A percentile compares a stretch with the other conserved stretches of the same genome.
Conservation (phyloP, 2,797 vertebrate genomes). For the Megaceryle alcyon region DNA sequence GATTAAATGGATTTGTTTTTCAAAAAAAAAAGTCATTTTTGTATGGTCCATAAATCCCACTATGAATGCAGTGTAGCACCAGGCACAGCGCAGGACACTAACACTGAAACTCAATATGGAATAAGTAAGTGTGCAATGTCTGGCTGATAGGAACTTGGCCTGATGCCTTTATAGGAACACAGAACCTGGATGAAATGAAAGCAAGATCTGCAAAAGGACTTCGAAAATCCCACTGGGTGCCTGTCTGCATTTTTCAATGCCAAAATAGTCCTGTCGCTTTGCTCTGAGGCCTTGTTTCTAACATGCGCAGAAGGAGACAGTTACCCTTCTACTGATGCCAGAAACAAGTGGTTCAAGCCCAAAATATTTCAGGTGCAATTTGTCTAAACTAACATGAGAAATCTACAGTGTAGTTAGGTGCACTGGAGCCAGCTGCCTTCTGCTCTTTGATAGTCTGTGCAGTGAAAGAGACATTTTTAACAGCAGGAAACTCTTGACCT, state of each 20-base stretch:
- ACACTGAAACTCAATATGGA: background rate
- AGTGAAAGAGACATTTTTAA: background rate
- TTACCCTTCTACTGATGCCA: background rate
- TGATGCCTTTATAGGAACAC: background rate
- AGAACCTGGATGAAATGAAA: background rate
- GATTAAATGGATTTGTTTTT: background rate
- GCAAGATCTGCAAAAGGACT: conserved; percentile 2
- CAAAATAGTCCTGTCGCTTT: background rate
- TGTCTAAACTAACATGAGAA: background rate
- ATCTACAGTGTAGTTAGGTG: background rate
- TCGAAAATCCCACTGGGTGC: background rate
- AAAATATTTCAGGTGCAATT: background rate
- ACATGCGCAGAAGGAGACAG: background rate
- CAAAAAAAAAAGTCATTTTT: background rate
- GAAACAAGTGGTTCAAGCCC: background rate
- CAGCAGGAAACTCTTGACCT: background rate
- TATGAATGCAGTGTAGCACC: background rate
- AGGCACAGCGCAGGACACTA: background rate
- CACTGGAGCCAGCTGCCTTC: background rate
- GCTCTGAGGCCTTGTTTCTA: background rate
- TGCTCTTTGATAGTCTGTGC: background rate
- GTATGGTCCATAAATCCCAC: background rate
- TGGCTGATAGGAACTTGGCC: conserved; percentile 2
- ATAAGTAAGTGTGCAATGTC: background rate
- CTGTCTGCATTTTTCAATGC: background rate